Evolutionary conservation across 2,888 invertebrate species (phyloP).

Genomic region (Epinotia bilunana): DNA sequence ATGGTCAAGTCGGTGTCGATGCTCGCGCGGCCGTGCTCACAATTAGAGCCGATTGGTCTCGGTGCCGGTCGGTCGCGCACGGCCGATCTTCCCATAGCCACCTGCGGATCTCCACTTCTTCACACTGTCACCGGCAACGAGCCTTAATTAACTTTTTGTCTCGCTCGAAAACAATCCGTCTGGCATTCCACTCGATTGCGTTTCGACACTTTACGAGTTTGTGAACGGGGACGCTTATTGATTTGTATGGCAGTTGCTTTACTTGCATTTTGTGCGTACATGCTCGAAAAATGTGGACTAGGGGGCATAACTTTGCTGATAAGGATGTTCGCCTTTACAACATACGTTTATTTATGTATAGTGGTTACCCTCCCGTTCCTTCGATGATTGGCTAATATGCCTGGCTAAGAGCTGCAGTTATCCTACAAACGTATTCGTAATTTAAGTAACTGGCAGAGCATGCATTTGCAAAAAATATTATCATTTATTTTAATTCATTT

Average conservation of each 20-base stretch:
- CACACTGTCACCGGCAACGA: constrained; percentile 57
- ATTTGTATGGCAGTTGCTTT: constrained; percentile 1
- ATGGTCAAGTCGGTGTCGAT: constrained; percentile 54
- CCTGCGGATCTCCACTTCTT: constrained; percentile 61
- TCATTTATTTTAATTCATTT: not conserved
- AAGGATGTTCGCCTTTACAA: not conserved
- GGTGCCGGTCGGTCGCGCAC: constrained; percentile 78
- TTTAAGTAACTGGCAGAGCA: not conserved
- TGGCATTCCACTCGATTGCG: constrained; percentile 62
- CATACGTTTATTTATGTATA: not conserved
- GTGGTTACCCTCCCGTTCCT: too few relatives aligned
- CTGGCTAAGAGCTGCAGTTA: too few relatives aligned
- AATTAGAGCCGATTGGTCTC: constrained; percentile 82
- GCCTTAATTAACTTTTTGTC: constrained; percentile 81
- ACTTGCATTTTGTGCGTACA: not conserved
- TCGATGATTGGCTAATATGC: too few relatives aligned
- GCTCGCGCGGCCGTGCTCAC: constrained; percentile 54
- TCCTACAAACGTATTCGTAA: too few relatives aligned
- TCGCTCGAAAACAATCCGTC: constrained; percentile 63
- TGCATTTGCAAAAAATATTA: not conserved
- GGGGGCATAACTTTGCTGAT: not conserved
- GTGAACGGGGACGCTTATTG: constrained; percentile 16
- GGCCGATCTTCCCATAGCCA: constrained; percentile 82
- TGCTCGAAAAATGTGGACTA: not conserved
- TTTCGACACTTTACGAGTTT: constrained; percentile 16